A percentile compares a stretch with the other conserved stretches of the same genome.
Evolutionary conservation across 1,140 invertebrate species (phyloP).

Genomic region (Sarcophaga bullata): DNA sequence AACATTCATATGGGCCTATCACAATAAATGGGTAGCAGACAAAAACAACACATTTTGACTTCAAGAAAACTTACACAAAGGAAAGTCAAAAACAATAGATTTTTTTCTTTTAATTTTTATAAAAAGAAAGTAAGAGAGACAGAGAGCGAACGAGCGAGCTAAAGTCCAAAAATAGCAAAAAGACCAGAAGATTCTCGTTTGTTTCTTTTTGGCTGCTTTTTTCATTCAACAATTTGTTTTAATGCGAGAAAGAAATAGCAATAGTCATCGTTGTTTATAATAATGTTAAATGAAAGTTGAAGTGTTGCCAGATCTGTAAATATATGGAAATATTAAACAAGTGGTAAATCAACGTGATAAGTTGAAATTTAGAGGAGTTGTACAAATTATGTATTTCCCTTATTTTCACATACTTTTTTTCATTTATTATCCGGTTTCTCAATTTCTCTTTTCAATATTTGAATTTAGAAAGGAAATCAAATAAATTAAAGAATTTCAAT

Average conservation of each 20-base stretch:
- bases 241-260: not conserved
- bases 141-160: not conserved
- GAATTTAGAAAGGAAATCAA: no score
- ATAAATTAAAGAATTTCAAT: no score
- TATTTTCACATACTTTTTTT: no score
- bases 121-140: not conserved
- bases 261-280: no score
- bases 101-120: not conserved
- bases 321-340: not conserved
- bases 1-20: not conserved
- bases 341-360: not conserved
- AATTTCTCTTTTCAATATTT: no score
- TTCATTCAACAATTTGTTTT: conserved; percentile 24
- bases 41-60: not conserved
- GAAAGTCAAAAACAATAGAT: not conserved
- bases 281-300: no score
- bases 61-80: not conserved
- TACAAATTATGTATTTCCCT: no score
- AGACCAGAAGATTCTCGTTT: conserved; percentile 10
- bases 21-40: not conserved
- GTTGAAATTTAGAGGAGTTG: no score
- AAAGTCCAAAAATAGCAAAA: conserved; percentile 26
- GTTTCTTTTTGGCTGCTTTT: not conserved
- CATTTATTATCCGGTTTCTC: no score
- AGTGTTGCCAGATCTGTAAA: not conserved